Percentiles rank a stretch among this genome's conserved stretches.
Evolutionary conservation across 2,888 invertebrate species (phyloP).

Genomic region (Conomelus anceps): DNA sequence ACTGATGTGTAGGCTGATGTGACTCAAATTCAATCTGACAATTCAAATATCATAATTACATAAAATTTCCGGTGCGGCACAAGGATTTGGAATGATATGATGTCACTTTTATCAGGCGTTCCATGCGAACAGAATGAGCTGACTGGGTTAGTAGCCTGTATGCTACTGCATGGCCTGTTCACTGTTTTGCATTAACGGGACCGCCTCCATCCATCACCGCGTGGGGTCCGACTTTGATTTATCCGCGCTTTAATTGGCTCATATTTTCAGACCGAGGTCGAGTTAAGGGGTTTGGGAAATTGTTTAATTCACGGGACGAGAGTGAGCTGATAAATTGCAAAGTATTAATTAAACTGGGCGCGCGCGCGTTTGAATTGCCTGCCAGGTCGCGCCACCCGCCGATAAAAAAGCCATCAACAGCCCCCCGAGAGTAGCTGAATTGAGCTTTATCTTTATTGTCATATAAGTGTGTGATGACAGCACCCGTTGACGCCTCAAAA

Average conservation of each 20-base stretch:
- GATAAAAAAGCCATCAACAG: not conserved
- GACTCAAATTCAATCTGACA: no score
- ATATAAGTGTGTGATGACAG: not conserved
- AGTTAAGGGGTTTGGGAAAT: not conserved
- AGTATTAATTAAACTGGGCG: not conserved
- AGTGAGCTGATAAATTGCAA: not conserved
- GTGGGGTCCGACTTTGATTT: constrained; percentile 9
- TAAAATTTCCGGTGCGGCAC: no score
- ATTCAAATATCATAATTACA: no score
- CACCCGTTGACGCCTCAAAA: not conserved
- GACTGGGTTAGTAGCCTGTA: not conserved
- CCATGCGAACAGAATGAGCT: not conserved
- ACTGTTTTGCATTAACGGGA: not conserved
- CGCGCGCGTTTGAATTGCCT: no score
- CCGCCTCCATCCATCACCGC: not conserved
- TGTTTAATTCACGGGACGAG: constrained; percentile 6
- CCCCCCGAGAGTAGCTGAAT: not conserved
- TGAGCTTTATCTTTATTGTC: not conserved
- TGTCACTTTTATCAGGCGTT: not conserved
- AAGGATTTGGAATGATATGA: not conserved
- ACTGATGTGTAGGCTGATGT: no score
- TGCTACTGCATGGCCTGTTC: not conserved
- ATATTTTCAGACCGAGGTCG: not conserved
- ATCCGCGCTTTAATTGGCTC: constrained; percentile 10
- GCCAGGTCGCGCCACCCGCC: not conserved